Evolutionary conservation across 2,888 invertebrate species (phyloP).

Genomic region (Synergus itoensis): DNA sequence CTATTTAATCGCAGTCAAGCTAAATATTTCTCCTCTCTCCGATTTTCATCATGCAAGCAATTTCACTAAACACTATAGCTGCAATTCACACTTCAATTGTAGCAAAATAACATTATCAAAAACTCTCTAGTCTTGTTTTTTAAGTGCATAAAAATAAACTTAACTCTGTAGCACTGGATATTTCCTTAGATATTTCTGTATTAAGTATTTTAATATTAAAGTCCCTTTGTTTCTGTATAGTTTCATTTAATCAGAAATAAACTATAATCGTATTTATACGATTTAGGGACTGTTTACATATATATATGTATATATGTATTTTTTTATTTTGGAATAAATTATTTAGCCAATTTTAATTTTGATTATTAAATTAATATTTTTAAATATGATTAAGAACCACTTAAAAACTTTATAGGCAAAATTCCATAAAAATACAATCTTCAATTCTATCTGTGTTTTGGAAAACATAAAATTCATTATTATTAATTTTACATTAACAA

Average conservation of each 20-base stretch:
- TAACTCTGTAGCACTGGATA: background rate
- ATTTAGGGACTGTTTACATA: background rate
- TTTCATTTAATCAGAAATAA: slow-evolving; percentile 8
- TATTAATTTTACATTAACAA: slow-evolving; percentile 17
- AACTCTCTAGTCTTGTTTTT: background rate
- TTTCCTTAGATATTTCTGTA: slow-evolving; percentile 8
- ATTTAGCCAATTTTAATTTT: slow-evolving; percentile 29
- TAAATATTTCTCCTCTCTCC: slow-evolving; percentile 56
- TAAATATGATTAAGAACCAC: background rate
- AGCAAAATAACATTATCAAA: slow-evolving; percentile 15
- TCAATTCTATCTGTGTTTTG: background rate
- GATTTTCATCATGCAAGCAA: slow-evolving; percentile 44
- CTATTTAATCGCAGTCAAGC: slow-evolving; percentile 68
- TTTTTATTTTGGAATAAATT: slow-evolving; percentile 1
- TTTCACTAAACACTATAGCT: slow-evolving; percentile 37
- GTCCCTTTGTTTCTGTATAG: background rate
- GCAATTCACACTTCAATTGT: slow-evolving; percentile 28
- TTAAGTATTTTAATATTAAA: slow-evolving; percentile 25
- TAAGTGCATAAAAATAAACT: slow-evolving; percentile 15
- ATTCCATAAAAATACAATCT: background rate
- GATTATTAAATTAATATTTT: slow-evolving; percentile 33
- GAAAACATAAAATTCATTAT: slow-evolving; percentile 6
- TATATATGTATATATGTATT: too few relatives aligned
- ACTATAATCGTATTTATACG: background rate
- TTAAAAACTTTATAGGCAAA: background rate